These are phyloP conservation scores for Hoplostethus mediterraneus DNA, from an alignment of 2,797 vertebrate species.

Conservation along the genomic window DNA sequence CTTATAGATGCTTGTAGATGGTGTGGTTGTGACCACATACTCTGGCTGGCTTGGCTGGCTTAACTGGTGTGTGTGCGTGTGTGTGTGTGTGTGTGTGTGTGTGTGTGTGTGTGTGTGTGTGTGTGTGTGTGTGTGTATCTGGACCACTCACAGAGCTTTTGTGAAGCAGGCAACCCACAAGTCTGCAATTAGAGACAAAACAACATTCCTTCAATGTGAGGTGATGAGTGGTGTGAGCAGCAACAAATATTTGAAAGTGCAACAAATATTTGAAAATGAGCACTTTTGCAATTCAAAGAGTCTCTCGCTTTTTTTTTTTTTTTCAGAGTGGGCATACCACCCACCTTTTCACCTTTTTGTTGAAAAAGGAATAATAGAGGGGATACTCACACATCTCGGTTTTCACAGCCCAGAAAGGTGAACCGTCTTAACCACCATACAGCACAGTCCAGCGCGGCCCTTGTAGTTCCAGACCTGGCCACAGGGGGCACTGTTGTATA, in stretches of 20 bases:
- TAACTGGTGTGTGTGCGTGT: too few species aligned
- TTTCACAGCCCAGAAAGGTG: slow-evolving; percentile 13
- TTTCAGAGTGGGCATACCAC: not conserved
- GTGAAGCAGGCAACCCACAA: slow-evolving; percentile 63
- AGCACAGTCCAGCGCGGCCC: not conserved
- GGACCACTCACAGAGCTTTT: slow-evolving; percentile 53
- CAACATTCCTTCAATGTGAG: slow-evolving; percentile 70
- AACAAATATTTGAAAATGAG: slow-evolving; percentile 36
- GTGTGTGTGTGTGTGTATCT: slow-evolving; percentile 21
- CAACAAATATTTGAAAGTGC: slow-evolving; percentile 49
- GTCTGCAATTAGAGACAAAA: slow-evolving; percentile 75
- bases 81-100: slow-evolving; percentile 8
- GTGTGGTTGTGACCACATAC: slow-evolving; percentile 74
- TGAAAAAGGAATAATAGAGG: not conserved
- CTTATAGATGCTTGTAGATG: slow-evolving; percentile 73
- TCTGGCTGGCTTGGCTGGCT: slow-evolving; percentile 44
- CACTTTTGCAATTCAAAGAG: slow-evolving; percentile 14
- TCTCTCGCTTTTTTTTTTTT: not conserved
- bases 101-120: slow-evolving; percentile 11
- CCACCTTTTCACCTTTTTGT: slow-evolving; percentile 6
- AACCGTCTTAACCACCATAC: slow-evolving; percentile 1
- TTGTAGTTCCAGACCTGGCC: slow-evolving; percentile 51
- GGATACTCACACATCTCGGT: not conserved
- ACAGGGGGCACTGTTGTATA: slow-evolving; percentile 81
- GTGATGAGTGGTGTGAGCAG: slow-evolving; percentile 49